A percentile compares a stretch with the other conserved stretches of the same genome.
These are phyloP conservation scores for Poecilia gillii DNA, from an alignment of 2,797 vertebrate species.

Conservation along the genomic window DNA sequence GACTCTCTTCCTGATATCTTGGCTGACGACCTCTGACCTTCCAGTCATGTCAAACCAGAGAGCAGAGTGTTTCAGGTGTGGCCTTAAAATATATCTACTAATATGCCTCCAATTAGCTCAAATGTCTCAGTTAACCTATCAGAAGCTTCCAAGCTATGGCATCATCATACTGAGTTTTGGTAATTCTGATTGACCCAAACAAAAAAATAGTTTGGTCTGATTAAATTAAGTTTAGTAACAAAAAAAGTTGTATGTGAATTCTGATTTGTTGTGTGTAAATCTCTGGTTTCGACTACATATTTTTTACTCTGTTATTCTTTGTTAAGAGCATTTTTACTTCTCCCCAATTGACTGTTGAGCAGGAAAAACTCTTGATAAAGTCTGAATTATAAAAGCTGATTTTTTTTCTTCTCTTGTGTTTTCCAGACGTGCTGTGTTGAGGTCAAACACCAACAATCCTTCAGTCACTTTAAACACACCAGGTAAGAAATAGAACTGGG, in stretches of 20 bases:
- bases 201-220: too few species aligned
- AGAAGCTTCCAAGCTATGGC: too few species aligned
- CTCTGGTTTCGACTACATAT: too few species aligned
- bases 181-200: too few species aligned
- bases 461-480: not conserved
- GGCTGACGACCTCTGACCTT: not conserved
- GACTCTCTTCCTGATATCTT: too few species aligned
- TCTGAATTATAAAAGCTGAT: not conserved
- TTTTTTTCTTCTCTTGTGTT: not conserved
- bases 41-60: not conserved
- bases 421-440: not conserved
- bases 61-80: too few species aligned
- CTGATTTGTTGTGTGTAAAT: not conserved
- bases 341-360: not conserved
- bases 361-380: not conserved
- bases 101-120: too few species aligned
- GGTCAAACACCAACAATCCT: not conserved
- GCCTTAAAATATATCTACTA: too few species aligned
- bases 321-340: not conserved
- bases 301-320: too few species aligned
- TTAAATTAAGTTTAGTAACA: too few species aligned
- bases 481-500: not conserved
- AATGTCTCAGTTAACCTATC: too few species aligned
- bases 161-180: not conserved
- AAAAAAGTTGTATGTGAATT: too few species aligned